Conservation (phyloP, 1,140 invertebrate genomes). For the Drosophila pallidifrons region DNA sequence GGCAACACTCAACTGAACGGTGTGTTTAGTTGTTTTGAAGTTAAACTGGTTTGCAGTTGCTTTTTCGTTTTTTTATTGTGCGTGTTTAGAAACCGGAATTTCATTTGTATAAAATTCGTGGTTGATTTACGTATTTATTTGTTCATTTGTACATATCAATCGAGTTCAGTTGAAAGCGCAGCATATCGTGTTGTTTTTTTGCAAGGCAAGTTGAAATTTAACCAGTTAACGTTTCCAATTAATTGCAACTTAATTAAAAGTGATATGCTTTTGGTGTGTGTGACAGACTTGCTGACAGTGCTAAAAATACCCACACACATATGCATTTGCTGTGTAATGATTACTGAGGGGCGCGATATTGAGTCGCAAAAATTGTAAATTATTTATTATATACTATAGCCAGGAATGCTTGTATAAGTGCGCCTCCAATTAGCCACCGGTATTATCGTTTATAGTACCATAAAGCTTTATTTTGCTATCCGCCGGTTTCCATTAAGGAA, state of each 20-base stretch:
- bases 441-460: conserved; percentile 25
- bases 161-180: conserved; percentile 3
- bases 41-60: conserved; percentile 79
- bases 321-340: not conserved
- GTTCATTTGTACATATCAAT: no score
- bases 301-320: not conserved
- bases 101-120: conserved; percentile 39
- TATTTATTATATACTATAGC: conserved; percentile 6
- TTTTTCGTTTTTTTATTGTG: conserved; percentile 47
- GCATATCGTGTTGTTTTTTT: conserved; percentile 36
- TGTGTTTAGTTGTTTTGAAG: conserved; percentile 78
- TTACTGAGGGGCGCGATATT: conserved; percentile 1
- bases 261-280: conserved; percentile 17
- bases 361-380: conserved; percentile 13
- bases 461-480: conserved; percentile 9
- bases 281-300: conserved; percentile 10
- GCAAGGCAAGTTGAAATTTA: conserved; percentile 25
- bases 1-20: conserved; percentile 15
- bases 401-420: not conserved
- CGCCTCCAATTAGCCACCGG: conserved; percentile 12
- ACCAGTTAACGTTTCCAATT: conserved; percentile 22
- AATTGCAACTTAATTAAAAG: conserved; percentile 51
- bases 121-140: conserved; percentile 8
- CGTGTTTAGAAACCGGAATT: conserved; percentile 63
- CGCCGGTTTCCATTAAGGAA: conserved; percentile 15